Evolutionary conservation across 2,888 invertebrate species (phyloP).

Genomic region (Eurytoma adleriae): DNA sequence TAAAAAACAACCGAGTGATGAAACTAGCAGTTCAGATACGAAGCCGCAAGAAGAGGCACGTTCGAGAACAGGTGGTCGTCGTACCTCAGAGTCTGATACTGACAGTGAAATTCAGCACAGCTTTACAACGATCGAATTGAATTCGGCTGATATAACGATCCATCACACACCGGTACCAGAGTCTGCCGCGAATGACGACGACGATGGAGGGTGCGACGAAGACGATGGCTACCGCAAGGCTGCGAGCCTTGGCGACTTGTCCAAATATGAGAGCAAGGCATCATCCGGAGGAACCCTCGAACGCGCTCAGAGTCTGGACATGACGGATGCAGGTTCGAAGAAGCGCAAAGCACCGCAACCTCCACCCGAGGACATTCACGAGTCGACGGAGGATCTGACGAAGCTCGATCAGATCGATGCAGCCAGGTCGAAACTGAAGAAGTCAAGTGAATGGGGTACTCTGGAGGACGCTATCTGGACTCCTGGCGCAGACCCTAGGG

Average conservation of each 20-base stretch:
- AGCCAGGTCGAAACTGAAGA: slow-evolving; percentile 83
- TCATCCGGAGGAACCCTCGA: slow-evolving; percentile 79
- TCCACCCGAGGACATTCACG: slow-evolving; percentile 73
- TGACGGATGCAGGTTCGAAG: slow-evolving; percentile 81
- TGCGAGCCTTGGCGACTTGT: slow-evolving; percentile 87
- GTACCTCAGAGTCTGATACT: slow-evolving; percentile 77
- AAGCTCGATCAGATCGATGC: slow-evolving; percentile 81
- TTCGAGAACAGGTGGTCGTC: slow-evolving; percentile 56
- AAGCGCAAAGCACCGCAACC: slow-evolving; percentile 82
- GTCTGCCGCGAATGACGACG: slow-evolving; percentile 71
- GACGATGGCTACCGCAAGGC: slow-evolving; percentile 84
- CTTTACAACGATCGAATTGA: slow-evolving; percentile 84
- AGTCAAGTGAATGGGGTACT: slow-evolving; percentile 85
- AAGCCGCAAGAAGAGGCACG: slow-evolving; percentile 17
- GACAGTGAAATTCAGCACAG: slow-evolving; percentile 75
- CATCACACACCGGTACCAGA: slow-evolving; percentile 81
- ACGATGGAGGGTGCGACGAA: slow-evolving; percentile 76
- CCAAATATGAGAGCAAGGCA: slow-evolving; percentile 80
- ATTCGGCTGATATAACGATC: slow-evolving; percentile 85
- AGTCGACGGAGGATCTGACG: slow-evolving; percentile 72
- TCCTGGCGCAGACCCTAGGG: slow-evolving; percentile 72
- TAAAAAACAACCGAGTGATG: not conserved
- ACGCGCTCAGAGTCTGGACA: slow-evolving; percentile 88
- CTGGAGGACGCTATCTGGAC: slow-evolving; percentile 86
- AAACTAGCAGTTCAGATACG: slow-evolving; percentile 51